Evolutionary conservation across 2,113 vertebrate species (phyloP).

Genomic region (Ursus arctos): DNA sequence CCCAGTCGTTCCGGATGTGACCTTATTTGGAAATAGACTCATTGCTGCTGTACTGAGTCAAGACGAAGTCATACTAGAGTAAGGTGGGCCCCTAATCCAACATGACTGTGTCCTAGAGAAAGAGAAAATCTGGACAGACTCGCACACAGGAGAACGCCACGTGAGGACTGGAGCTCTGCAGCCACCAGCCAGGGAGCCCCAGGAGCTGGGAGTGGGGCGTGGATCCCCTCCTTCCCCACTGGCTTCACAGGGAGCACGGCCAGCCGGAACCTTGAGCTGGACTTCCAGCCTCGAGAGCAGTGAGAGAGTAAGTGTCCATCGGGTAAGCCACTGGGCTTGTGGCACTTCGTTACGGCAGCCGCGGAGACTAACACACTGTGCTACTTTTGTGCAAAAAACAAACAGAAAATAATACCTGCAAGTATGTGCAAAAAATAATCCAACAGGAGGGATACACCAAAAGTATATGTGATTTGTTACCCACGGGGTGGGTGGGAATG

Average conservation of each 20-base stretch:
- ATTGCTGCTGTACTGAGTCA: background rate
- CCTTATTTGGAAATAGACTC: background rate
- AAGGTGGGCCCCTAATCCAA: background rate
- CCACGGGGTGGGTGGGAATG: background rate
- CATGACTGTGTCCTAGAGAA: background rate
- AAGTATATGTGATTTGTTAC: background rate
- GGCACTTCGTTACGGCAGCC: background rate
- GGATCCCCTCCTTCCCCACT: background rate
- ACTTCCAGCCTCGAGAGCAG: background rate
- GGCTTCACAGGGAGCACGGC: background rate
- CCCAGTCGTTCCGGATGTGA: background rate
- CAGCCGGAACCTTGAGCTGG: too few species aligned
- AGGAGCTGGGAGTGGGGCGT: background rate
- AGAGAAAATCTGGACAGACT: background rate
- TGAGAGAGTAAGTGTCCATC: background rate
- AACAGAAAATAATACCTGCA: background rate
- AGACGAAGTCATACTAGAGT: background rate
- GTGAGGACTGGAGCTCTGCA: background rate
- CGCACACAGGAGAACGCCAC: rapidly evolving
- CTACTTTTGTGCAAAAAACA: background rate
- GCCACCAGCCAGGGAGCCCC: background rate
- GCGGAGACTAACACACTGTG: background rate
- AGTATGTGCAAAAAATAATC: background rate
- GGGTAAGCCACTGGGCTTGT: background rate
- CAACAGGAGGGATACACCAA: background rate